These are phyloP conservation scores for Cyphomyrus plagiostoma DNA, from an alignment of 2,113 vertebrate species.

Conservation along the genomic window DNA sequence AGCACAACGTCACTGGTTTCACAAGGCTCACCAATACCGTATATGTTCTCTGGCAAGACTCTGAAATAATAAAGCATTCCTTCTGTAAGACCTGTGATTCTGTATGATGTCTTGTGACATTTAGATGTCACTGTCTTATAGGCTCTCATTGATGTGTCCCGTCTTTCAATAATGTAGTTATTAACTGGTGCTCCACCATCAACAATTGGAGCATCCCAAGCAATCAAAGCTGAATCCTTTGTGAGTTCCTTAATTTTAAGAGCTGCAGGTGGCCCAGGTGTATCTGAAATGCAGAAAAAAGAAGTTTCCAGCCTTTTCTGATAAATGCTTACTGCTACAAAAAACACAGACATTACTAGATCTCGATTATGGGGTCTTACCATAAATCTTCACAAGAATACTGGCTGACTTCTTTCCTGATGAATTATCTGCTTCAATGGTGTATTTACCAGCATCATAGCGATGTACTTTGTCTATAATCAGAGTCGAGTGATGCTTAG, in stretches of 20 bases:
- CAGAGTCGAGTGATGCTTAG: conserved; percentile 76
- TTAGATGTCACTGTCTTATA: conserved; percentile 93
- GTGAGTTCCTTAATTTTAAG: conserved; percentile 87
- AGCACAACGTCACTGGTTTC: conserved; percentile 83
- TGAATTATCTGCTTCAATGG: conserved; percentile 85
- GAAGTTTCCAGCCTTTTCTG: neutral
- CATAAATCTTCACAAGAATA: conserved; percentile 90
- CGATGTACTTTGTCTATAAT: conserved; percentile 93
- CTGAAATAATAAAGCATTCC: conserved; percentile 94
- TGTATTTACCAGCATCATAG: conserved; percentile 93
- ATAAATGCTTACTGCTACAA: neutral
- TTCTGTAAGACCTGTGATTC: conserved; percentile 80
- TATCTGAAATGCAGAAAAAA: conserved; percentile 62
- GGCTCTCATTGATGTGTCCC: conserved; percentile 95
- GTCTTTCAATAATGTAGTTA: conserved; percentile 92
- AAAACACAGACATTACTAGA: neutral
- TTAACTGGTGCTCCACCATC: conserved; percentile 92
- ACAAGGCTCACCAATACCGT: conserved; percentile 84
- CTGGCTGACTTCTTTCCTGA: conserved; percentile 90
- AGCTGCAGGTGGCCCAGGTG: conserved; percentile 83
- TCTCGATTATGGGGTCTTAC: conserved; percentile 57
- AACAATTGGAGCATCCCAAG: conserved; percentile 85
- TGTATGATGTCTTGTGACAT: conserved; percentile 88
- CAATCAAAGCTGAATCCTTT: conserved; percentile 81
- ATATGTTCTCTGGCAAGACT: conserved; percentile 93